These are phyloP conservation scores for Paradisaea rubra DNA, from an alignment of 2,113 vertebrate genomes.

Conservation along the genomic window DNA sequence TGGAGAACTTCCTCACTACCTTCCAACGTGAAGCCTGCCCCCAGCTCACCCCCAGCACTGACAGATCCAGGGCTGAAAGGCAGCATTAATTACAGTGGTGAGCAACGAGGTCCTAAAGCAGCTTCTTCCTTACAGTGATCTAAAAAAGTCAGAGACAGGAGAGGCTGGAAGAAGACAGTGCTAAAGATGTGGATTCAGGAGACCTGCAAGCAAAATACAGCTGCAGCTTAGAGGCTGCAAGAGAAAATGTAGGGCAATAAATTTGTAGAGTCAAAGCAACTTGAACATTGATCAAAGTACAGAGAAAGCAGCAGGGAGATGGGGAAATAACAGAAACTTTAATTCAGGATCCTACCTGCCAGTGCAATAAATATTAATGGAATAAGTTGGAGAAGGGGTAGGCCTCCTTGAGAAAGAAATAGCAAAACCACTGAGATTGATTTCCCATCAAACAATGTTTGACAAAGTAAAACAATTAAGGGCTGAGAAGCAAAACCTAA, in stretches of 20 bases:
- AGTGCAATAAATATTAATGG: constrained; percentile 34
- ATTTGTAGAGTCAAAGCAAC: not conserved
- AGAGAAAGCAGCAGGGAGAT: not conserved
- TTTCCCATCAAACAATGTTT: constrained; percentile 22
- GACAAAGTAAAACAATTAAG: constrained; percentile 7
- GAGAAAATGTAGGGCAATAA: constrained; percentile 22
- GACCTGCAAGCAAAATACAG: not conserved
- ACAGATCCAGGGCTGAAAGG: not conserved
- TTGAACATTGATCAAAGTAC: constrained; percentile 17
- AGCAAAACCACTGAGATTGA: not conserved
- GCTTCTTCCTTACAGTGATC: not conserved
- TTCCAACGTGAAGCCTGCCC: not conserved
- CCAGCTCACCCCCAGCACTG: not conserved
- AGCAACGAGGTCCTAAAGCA: not conserved
- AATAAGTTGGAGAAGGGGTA: not conserved
- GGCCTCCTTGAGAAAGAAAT: not conserved
- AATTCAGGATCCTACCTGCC: constrained; percentile 7
- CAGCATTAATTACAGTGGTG: not conserved
- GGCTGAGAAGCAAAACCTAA: not conserved
- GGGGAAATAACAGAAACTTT: constrained; percentile 3
- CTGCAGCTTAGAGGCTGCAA: not conserved
- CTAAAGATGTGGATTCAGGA: not conserved
- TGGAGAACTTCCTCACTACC: not conserved
- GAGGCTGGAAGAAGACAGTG: not conserved
- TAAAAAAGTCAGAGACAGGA: not conserved